phyloP scores from a whole-genome alignment of 23 tunicate species.

The Trididemnum clinides region DNA sequence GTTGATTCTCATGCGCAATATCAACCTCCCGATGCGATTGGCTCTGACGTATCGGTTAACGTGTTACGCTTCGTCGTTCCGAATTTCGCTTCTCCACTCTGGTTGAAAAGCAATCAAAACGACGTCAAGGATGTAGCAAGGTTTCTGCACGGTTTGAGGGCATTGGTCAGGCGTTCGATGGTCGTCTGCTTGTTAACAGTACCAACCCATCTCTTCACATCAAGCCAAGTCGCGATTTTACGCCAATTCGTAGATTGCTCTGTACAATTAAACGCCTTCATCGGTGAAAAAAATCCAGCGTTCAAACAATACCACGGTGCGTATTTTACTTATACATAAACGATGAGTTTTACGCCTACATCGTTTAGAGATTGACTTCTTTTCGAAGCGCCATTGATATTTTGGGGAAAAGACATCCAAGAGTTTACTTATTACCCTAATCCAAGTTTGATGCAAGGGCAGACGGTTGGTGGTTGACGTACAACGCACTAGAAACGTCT shows the following conservation, averaged over 20 bases:
- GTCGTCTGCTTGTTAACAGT: constrained; percentile 56
- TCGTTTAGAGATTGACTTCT: too few species aligned
- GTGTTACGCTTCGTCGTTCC: constrained; percentile 64
- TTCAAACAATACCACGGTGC: constrained; percentile 92
- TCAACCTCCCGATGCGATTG: background rate
- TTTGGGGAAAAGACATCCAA: too few species aligned
- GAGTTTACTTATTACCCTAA: too few species aligned
- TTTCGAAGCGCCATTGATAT: too few species aligned
- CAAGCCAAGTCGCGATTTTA: constrained; percentile 23
- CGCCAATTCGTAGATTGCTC: constrained; percentile 69
- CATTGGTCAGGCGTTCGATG: constrained; percentile 55
- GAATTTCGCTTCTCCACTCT: constrained; percentile 69
- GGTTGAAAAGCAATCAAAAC: constrained; percentile 31
- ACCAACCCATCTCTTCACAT: constrained; percentile 62
- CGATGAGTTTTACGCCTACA: too few species aligned
- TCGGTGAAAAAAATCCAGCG: constrained; percentile 67
- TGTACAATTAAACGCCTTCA: constrained; percentile 67
- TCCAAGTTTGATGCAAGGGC: too few species aligned
- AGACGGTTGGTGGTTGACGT: too few species aligned
- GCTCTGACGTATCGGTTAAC: constrained; percentile 24
- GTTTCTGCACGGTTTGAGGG: constrained; percentile 67
- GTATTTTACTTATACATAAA: too few species aligned
- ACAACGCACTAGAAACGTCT: too few species aligned
- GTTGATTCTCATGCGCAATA: background rate
- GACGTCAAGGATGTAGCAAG: constrained; percentile 20